Evolutionary conservation across 2,888 invertebrate species (phyloP).

Genomic region (Tipula confusa): DNA sequence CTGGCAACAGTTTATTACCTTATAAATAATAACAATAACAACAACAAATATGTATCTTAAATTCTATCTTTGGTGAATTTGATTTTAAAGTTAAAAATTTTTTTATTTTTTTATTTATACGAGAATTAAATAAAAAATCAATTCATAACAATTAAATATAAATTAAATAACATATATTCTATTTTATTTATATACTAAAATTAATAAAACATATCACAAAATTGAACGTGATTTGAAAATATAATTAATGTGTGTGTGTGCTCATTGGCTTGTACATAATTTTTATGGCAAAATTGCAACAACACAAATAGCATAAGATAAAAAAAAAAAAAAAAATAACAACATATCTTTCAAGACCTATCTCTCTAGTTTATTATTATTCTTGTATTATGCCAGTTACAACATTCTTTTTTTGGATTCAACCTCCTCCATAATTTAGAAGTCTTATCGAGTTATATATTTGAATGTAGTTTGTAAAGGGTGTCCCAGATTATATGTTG

Average conservation of each 20-base stretch:
- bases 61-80: constrained; percentile 25
- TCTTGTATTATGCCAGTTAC: constrained; percentile 20
- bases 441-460: background rate
- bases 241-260: constrained; percentile 1
- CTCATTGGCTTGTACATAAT: background rate
- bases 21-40: background rate
- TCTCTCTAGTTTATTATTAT: constrained; percentile 12
- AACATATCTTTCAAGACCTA: background rate
- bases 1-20: constrained; percentile 14
- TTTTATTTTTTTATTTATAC: background rate
- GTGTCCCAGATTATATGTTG: no score
- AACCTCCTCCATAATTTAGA: constrained; percentile 25
- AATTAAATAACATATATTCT: background rate
- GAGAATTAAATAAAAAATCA: constrained; percentile 6
- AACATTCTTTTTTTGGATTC: constrained; percentile 16
- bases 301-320: background rate
- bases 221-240: constrained; percentile 20
- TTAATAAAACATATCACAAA: constrained; percentile 20
- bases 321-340: no score
- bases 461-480: background rate
- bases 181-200: background rate
- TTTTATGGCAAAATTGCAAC: background rate
- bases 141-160: constrained; percentile 25
- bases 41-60: background rate
- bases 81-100: background rate